These are phyloP conservation scores for Eidolon helvum DNA, from an alignment of 2,113 vertebrate genomes.

Conservation along the genomic window DNA sequence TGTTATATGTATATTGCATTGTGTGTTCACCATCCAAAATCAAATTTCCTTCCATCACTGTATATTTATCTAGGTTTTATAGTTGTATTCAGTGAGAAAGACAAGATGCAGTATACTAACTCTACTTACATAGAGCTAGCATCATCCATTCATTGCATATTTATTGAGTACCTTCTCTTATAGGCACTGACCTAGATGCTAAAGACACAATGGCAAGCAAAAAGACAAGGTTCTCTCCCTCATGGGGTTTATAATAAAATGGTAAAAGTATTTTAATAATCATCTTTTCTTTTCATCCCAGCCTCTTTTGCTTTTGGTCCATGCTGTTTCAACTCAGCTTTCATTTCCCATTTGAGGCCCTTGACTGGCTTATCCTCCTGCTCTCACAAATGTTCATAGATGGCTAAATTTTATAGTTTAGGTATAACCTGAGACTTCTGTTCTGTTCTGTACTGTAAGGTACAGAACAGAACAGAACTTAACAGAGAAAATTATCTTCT, in stretches of 20 bases:
- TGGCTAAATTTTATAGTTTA: background rate
- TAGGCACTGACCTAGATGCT: background rate
- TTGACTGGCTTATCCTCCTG: background rate
- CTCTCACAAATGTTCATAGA: background rate
- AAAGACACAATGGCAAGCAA: background rate
- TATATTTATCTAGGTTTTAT: background rate
- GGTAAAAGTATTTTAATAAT: background rate
- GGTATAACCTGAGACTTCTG: background rate
- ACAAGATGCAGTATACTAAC: background rate
- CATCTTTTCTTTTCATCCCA: background rate
- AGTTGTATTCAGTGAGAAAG: background rate
- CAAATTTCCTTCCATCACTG: too few relatives aligned
- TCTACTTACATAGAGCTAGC: background rate
- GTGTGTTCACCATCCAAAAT: too few relatives aligned
- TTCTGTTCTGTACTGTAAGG: background rate
- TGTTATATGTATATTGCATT: too few relatives aligned
- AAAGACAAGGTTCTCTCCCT: background rate
- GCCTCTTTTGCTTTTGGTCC: background rate
- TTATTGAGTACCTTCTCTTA: background rate
- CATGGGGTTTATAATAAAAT: background rate
- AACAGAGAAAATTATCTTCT: background rate
- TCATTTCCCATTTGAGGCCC: background rate
- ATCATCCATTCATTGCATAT: background rate
- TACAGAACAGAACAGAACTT: too few relatives aligned
- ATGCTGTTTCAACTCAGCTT: background rate